Conservation (phyloP, 2,888 invertebrate species). For the Pecten maximus region DNA sequence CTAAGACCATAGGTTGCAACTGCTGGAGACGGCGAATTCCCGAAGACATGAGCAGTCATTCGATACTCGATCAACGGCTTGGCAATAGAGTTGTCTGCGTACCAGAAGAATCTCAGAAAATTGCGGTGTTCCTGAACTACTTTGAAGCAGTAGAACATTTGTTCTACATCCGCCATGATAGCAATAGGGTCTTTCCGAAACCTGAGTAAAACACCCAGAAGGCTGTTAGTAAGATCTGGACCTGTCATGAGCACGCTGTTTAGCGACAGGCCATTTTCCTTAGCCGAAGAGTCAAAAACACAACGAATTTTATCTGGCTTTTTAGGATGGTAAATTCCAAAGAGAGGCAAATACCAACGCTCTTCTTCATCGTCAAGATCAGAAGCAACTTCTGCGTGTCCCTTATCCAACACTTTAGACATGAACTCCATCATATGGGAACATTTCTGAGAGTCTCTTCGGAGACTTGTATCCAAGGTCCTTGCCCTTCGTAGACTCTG, state of each 20-base stretch:
- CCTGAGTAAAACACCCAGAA: background rate
- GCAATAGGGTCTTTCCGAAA: background rate
- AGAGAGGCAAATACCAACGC: constrained; percentile 49
- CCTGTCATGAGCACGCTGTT: background rate
- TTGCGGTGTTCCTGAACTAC: background rate
- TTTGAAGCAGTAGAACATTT: background rate
- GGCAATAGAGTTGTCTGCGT: background rate
- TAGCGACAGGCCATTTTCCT: background rate
- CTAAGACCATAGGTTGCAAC: background rate
- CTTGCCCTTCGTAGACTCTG: constrained; percentile 39
- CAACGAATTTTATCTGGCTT: background rate
- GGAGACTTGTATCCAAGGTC: constrained; percentile 41
- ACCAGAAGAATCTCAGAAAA: background rate
- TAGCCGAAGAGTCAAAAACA: background rate
- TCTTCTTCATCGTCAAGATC: constrained; percentile 42
- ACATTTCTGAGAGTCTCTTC: constrained; percentile 44
- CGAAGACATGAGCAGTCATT: background rate
- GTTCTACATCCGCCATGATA: background rate
- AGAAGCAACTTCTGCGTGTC: constrained; percentile 53
- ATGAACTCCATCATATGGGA: constrained; percentile 49
- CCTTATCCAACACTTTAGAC: constrained; percentile 47
- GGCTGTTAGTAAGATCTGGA: constrained; percentile 6
- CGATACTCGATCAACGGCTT: constrained; percentile 7
- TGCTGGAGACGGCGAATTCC: background rate
- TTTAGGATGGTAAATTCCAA: background rate